phyloP scores from a whole-genome alignment of 1,140 invertebrate genomes.

The Physella acuta region DNA sequence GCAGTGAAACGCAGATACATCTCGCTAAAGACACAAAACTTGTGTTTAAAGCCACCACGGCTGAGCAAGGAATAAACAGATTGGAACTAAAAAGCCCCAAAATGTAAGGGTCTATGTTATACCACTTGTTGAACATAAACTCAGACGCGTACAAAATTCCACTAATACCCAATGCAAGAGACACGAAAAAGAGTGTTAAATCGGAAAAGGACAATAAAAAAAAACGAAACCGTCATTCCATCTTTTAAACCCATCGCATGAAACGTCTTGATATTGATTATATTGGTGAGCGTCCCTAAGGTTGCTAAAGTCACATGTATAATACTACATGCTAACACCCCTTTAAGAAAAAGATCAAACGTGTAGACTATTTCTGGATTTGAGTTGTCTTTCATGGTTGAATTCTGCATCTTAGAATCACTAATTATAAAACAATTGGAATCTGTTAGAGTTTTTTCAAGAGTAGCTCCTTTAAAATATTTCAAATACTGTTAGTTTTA shows the following conservation, averaged over 20 bases:
- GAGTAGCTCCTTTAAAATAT: too few relatives aligned
- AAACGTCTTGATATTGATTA: constrained; percentile 15
- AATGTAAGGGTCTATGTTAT: neutral
- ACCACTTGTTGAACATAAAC: neutral
- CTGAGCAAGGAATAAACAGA: neutral
- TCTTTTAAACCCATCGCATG: constrained; percentile 7
- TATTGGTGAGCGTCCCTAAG: neutral
- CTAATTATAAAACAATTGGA: too few relatives aligned
- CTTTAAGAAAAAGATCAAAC: too few relatives aligned
- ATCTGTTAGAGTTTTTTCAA: too few relatives aligned
- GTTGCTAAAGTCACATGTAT: neutral
- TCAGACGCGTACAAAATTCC: neutral
- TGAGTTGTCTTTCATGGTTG: too few relatives aligned
- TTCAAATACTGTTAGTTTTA: too few relatives aligned
- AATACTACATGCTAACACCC: too few relatives aligned
- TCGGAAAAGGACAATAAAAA: constrained; percentile 11
- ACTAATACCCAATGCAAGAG: neutral
- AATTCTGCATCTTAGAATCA: too few relatives aligned
- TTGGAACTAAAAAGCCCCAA: neutral
- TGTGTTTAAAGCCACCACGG: neutral
- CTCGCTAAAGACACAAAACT: neutral
- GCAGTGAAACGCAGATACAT: neutral
- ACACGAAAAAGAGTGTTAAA: neutral
- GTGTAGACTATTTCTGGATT: too few relatives aligned
- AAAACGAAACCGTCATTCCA: constrained; percentile 13